Conservation (phyloP, 2,888 invertebrate species). For the Sussaba pulchella region DNA sequence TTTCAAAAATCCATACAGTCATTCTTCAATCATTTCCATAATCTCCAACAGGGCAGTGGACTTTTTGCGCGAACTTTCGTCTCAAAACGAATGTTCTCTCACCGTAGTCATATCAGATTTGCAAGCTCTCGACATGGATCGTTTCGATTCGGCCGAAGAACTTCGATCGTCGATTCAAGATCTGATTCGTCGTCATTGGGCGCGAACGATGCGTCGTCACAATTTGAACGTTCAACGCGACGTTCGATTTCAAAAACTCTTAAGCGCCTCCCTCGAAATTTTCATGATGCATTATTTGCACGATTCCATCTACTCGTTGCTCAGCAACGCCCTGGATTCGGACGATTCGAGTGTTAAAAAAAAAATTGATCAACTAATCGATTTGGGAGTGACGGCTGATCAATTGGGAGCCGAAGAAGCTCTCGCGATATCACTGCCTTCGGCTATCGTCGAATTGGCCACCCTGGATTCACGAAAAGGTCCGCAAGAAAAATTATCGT, state of each 20-base stretch:
- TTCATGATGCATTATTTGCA: conserved; percentile 79
- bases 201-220: conserved; percentile 72
- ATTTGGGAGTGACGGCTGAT: conserved; percentile 81
- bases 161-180: conserved; percentile 70
- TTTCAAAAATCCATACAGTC: not conserved
- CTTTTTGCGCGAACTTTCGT: conserved; percentile 69
- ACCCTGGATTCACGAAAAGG: conserved; percentile 82
- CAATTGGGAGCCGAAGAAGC: conserved; percentile 83
- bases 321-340: conserved; percentile 75
- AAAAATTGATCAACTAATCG: conserved; percentile 80
- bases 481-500: conserved; percentile 84
- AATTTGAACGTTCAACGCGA: conserved; percentile 74
- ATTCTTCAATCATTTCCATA: not conserved
- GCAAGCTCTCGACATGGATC: conserved; percentile 62
- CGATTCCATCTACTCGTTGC: conserved; percentile 79
- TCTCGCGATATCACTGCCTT: conserved; percentile 82
- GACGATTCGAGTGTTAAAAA: conserved; percentile 80
- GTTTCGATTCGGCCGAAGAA: conserved; percentile 68
- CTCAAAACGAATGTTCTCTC: conserved; percentile 54
- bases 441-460: conserved; percentile 85
- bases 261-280: conserved; percentile 74
- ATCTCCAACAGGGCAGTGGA: conserved; percentile 66
- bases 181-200: conserved; percentile 74
- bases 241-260: conserved; percentile 74
- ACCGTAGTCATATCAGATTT: conserved; percentile 62